Conservation (phyloP, 2,113 vertebrate genomes). For the Charina bottae region DNA sequence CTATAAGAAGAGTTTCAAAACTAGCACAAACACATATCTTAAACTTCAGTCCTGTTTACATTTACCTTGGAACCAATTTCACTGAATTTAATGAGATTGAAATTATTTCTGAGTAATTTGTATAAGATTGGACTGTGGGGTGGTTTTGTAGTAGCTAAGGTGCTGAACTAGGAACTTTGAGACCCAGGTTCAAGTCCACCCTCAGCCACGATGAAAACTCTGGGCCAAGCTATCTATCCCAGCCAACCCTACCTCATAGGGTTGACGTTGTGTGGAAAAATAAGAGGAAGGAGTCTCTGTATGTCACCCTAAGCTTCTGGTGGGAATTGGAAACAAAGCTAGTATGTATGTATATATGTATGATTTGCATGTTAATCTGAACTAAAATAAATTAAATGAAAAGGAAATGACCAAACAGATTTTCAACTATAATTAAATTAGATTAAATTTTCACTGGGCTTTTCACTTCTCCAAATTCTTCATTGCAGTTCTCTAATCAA, state of each 20-base stretch:
- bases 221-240: background rate
- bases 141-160: background rate
- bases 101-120: background rate
- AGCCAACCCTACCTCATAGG: background rate
- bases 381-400: background rate
- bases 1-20: accelerated
- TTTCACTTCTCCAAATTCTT: background rate
- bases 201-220: background rate
- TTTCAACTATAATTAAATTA: background rate
- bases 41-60: background rate
- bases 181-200: background rate
- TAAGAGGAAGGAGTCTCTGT: background rate
- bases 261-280: background rate
- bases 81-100: background rate
- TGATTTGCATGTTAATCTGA: background rate
- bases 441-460: background rate
- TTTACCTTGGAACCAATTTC: background rate
- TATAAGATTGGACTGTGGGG: background rate
- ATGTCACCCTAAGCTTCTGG: background rate
- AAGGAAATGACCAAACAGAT: background rate
- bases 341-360: background rate
- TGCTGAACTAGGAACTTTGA: background rate
- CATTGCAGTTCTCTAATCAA: background rate
- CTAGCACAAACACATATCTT: background rate
- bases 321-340: background rate